Percentiles rank a stretch among this genome's conserved stretches.
phyloP scores from a whole-genome alignment of 2,113 vertebrate genomes.

The Colius striatus region DNA sequence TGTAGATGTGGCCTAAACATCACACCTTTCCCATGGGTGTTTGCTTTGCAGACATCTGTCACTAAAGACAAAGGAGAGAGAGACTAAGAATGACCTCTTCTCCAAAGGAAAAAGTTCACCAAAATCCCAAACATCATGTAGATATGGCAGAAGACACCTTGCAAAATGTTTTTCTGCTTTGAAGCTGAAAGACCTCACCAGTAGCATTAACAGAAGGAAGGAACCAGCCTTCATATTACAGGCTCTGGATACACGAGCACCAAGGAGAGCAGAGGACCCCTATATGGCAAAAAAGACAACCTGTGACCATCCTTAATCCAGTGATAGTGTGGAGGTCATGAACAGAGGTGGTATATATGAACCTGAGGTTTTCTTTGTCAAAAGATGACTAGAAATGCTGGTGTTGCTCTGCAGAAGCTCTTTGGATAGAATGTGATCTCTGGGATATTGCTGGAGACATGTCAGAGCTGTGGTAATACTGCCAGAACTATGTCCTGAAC shows the following conservation, averaged over 20 bases:
- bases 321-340: not conserved
- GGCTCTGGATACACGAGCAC: not conserved
- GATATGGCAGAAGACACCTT: not conserved
- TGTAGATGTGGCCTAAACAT: not conserved
- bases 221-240: not conserved
- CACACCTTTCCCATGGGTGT: no score
- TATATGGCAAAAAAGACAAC: not conserved
- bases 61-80: not conserved
- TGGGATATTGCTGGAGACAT: not conserved
- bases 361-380: not conserved
- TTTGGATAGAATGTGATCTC: not conserved
- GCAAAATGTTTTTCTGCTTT: not conserved
- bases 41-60: not conserved
- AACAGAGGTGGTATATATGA: not conserved
- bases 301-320: not conserved
- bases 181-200: not conserved
- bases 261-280: not conserved
- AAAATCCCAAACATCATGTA: not conserved
- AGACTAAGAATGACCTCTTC: not conserved
- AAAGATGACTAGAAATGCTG: not conserved
- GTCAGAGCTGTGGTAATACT: not conserved
- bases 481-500: not conserved
- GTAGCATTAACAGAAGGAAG: not conserved
- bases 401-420: not conserved
- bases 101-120: not conserved